Evolutionary conservation across 1,140 invertebrate genomes (phyloP), one percentile per base, ranked within the genome.

Genomic region (Druon quercuslanigerum): DNA sequence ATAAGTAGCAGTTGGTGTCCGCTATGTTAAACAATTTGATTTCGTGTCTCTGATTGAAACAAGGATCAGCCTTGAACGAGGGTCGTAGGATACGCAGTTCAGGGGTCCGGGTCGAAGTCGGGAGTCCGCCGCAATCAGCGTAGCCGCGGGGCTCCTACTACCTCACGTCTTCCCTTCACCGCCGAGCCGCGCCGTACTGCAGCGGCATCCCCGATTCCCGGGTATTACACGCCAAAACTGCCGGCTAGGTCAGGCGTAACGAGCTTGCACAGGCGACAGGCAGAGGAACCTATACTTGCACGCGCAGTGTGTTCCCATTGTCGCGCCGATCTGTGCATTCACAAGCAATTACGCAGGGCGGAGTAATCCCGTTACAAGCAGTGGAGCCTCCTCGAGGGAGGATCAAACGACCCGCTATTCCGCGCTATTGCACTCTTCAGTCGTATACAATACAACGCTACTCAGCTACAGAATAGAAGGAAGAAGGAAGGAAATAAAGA

Each of bases 21-120:
- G 86, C 85, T 87, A 86, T 88, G 86, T 87, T 87, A 88, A 90
- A 86, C 88, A 90, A 91, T 90, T 87, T 85, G 86, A 89, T 90
- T 89, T 88, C 84, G 80, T 84, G 83, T 81, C 82, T 74, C 78
- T 90, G 90, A 90, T 91, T 90, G 88, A 81, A 84, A 86, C 85
- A 78, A 83, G 87, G 85, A 83, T 83, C 80, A 76, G 51, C 51
- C 46, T 50, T 52, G 51, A 74, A 56, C n/a, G 52, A 72, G 74
- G 57, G 73, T 66, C 51, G 46, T 56, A 50, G 70, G 56, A 57
- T 81, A 71, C 60, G 51, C 60, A 51, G 50, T 60, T 16, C n/a
- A 19, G 51, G 25, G 25, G 25, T 33, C 25, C 25, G 25, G 57
- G 25, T 76, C 51, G 50, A 77, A 33, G 50, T 82, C 74, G 75